Base-by-base conservation (phyloP, 2,113 vertebrate species). In the Phylloscopus trochilus region DNA sequence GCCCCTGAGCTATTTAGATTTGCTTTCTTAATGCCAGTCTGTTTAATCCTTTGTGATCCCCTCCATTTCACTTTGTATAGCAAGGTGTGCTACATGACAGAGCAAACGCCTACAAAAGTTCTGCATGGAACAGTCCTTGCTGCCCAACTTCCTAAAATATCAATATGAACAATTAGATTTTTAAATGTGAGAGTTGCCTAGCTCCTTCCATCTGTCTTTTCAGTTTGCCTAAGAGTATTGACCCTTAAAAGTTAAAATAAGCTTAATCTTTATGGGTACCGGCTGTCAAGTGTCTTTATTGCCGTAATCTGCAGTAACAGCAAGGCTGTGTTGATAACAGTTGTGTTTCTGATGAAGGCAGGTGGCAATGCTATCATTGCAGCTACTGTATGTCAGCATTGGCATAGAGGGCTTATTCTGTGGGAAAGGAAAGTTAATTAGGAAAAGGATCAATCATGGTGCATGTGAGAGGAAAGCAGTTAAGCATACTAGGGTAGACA, bases 281-380 rank as follows among this genome's bases (percentile, higher is more conserved):
- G 93, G 90, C 92, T 96, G 83, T 94, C 82, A 90, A 80, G 63
- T 55, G 75, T 90, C 35, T 90, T 83, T 77, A 41, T 73, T 72
- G 41, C 77, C 0, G 0, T 92, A 90, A 63, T 90, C 83, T 94
- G 86, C 67, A 77, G 75, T 58, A 69, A 46, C 55, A 83, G 33
- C 70, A 76, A 83, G 67, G 19, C 60, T 83, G 33, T 67, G 52
- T 74, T 78, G 78, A 19, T 85, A 49, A 39, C 60, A 35, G 67
- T 77, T 46, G 39, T 2, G 0, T 49, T 93, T 90, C 55, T 74
- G 78, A 69, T 0, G 4, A 83, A 74, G 67, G 51, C 77, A 83
- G 51, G 49, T 67, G 60, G 33, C 63, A 60, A 6, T 35, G 27
- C 69, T 75, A 7, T 75, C 13, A 1, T 62, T 39, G 59, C 46